These are phyloP conservation scores for Neomorphus geoffroyi DNA, from an alignment of 2,797 vertebrate genomes.

Conservation along the genomic window DNA sequence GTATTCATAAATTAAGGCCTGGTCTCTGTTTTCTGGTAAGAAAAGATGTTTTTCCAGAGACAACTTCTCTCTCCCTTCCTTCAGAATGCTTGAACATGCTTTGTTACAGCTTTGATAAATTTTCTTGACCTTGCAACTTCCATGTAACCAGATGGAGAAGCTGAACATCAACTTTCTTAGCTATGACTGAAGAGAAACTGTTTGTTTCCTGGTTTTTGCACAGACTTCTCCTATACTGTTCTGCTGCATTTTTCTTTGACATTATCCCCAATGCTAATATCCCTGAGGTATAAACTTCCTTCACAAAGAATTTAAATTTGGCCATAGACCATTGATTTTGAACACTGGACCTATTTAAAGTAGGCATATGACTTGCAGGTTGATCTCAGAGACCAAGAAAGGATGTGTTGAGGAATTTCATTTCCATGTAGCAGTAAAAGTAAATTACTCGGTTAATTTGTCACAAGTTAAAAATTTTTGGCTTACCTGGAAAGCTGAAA, in stretches of 20 bases:
- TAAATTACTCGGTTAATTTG: background rate
- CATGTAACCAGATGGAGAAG: background rate
- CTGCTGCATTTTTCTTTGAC: background rate
- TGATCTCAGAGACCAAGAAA: background rate
- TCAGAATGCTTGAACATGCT: background rate
- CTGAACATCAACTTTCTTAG: background rate
- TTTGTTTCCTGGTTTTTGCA: background rate
- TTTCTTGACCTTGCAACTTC: background rate
- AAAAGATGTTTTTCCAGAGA: background rate
- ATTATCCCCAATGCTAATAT: background rate
- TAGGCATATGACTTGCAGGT: background rate
- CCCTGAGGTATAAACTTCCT: background rate
- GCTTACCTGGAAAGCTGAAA: background rate
- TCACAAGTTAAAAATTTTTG: background rate
- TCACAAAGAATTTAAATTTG: background rate
- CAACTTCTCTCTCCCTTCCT: background rate
- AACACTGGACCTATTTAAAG: background rate
- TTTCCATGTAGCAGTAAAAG: background rate
- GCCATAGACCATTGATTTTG: background rate
- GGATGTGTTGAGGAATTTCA: background rate
- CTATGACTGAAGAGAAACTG: background rate
- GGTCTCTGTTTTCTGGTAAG: background rate
- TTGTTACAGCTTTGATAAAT: background rate
- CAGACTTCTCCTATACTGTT: background rate
- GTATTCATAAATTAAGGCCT: background rate